phyloP scores from a whole-genome alignment of 2,113 vertebrate genomes.

The Lanius ludovicianus region DNA sequence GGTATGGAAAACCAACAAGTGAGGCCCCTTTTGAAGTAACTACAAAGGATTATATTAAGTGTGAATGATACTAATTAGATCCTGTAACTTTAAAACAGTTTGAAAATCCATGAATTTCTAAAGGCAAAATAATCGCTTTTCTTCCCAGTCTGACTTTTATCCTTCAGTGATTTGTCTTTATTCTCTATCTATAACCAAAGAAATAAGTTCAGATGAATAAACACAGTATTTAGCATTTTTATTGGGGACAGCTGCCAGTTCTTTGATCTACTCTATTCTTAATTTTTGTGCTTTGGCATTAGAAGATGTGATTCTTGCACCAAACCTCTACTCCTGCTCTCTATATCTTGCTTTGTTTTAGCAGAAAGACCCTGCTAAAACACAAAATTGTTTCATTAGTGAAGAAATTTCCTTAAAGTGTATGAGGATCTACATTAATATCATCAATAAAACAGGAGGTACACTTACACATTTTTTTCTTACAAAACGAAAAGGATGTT shows the following conservation, averaged over 20 bases:
- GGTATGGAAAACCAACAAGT: constrained; percentile 10
- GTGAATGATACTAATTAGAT: constrained; percentile 57
- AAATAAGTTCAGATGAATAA: constrained; percentile 13
- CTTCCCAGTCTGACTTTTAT: constrained; percentile 36
- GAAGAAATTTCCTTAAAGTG: not conserved
- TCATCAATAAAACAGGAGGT: not conserved
- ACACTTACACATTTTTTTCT: not conserved
- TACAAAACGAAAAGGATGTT: not conserved
- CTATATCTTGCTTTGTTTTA: not conserved
- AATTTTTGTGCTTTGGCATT: not conserved
- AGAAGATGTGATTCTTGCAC: not conserved
- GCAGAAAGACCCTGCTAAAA: not conserved
- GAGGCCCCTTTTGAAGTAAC: constrained; percentile 28
- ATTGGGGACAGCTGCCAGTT: not conserved
- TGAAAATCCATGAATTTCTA: not conserved
- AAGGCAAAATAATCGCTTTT: constrained; percentile 32
- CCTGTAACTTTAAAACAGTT: constrained; percentile 31
- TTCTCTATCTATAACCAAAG: constrained; percentile 10
- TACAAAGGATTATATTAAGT: constrained; percentile 50
- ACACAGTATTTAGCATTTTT: constrained; percentile 32
- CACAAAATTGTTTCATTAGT: not conserved
- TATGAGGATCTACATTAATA: not conserved
- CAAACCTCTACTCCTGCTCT: not conserved
- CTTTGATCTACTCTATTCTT: not conserved
- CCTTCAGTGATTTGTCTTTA: constrained; percentile 33